phyloP scores from a whole-genome alignment of 2,113 vertebrate species.

The Nycticebus coucang region DNA sequence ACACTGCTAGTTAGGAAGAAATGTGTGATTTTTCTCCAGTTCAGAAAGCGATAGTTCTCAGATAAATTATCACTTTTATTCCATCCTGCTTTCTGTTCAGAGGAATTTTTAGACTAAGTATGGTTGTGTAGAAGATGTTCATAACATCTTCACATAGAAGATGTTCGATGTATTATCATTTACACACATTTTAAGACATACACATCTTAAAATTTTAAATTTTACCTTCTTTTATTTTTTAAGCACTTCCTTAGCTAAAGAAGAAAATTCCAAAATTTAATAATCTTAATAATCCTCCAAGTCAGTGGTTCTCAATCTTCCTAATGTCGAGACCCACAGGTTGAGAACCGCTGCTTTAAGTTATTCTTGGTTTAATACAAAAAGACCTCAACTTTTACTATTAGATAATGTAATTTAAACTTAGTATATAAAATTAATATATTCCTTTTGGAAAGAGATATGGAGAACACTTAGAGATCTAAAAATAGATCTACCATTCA shows the following conservation, averaged over 20 bases:
- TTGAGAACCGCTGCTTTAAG: too few species aligned
- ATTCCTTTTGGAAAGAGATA: too few species aligned
- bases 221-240: neutral
- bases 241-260: conserved; percentile 13
- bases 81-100: neutral
- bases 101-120: neutral
- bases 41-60: neutral
- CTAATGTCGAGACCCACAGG: too few species aligned
- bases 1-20: neutral
- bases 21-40: neutral
- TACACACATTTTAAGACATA: neutral
- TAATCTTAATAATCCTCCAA: neutral
- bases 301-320: too few species aligned
- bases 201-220: neutral
- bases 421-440: too few species aligned
- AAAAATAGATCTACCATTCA: too few species aligned
- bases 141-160: neutral
- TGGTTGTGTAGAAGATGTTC: neutral
- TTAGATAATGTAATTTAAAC: neutral
- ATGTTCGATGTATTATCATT: neutral
- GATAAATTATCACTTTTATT: neutral
- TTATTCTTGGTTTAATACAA: neutral
- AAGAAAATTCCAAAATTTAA: conserved; percentile 22
- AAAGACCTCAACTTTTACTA: conserved; percentile 13
- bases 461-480: too few species aligned